Conservation (phyloP, 2,888 invertebrate species). For the Hirtodrosophila histrioides region DNA sequence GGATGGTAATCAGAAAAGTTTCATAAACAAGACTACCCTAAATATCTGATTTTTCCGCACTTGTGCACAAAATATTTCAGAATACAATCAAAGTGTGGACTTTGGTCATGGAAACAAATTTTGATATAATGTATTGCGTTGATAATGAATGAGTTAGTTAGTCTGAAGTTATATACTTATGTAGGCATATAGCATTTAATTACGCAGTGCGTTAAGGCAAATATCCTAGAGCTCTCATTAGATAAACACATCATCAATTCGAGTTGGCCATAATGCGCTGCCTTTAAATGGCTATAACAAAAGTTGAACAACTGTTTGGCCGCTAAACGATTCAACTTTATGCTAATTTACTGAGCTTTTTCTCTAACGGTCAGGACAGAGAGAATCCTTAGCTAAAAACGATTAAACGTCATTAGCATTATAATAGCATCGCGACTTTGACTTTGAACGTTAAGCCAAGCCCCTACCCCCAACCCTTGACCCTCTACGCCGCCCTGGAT, state of each 20-base stretch:
- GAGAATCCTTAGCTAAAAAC: slow-evolving; percentile 46
- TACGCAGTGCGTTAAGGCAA: too few relatives aligned
- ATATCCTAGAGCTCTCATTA: not conserved
- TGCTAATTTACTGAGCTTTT: slow-evolving; percentile 53
- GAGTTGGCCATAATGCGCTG: not conserved
- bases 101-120: too few relatives aligned
- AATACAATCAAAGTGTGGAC: too few relatives aligned
- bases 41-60: too few relatives aligned
- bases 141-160: too few relatives aligned
- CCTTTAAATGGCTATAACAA: slow-evolving; percentile 44
- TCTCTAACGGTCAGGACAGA: slow-evolving; percentile 5
- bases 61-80: too few relatives aligned
- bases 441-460: slow-evolving; percentile 39
- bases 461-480: not conserved
- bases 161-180: too few relatives aligned
- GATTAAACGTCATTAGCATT: slow-evolving; percentile 76
- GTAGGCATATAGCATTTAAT: too few relatives aligned
- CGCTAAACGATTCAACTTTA: slow-evolving; percentile 59
- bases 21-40: too few relatives aligned
- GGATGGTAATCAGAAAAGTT: too few relatives aligned
- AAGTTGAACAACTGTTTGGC: slow-evolving; percentile 38
- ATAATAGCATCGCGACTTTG: slow-evolving; percentile 59
- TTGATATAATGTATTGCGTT: too few relatives aligned
- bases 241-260: slow-evolving; percentile 6
- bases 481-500: not conserved